phyloP scores from a whole-genome alignment of 2,888 invertebrate genomes.

The Plutella xylostella region DNA sequence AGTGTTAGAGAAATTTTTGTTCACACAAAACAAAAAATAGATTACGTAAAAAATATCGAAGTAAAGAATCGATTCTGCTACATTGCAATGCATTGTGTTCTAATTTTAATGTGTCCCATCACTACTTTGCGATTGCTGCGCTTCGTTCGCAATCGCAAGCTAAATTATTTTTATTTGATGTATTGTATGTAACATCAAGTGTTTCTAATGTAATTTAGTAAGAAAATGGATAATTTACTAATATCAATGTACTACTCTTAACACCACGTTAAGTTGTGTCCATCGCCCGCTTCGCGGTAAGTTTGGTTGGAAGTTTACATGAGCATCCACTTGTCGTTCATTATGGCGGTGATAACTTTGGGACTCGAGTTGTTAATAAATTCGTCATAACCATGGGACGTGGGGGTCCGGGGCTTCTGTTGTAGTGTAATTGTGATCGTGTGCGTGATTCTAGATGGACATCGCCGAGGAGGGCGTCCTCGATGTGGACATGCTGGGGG shows the following conservation, averaged over 20 bases:
- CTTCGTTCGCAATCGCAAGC: conserved; percentile 1
- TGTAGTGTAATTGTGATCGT: not conserved
- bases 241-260: conserved; percentile 37
- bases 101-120: not conserved
- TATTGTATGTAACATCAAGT: conserved; percentile 15
- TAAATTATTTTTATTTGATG: not conserved
- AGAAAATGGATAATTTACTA: conserved; percentile 42
- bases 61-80: too few relatives aligned
- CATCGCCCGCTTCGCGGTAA: conserved; percentile 61
- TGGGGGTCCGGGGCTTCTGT: not conserved
- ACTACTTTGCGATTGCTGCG: not conserved
- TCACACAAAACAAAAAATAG: too few relatives aligned
- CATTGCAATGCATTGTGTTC: too few relatives aligned
- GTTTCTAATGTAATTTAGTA: conserved; percentile 30
- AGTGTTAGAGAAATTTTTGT: too few relatives aligned
- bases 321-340: conserved; percentile 55
- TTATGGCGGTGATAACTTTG: conserved; percentile 59
- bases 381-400: conserved; percentile 33
- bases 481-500: conserved; percentile 80
- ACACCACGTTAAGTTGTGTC: conserved; percentile 40
- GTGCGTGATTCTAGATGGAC: conserved; percentile 51
- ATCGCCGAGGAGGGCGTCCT: conserved; percentile 60
- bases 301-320: conserved; percentile 42
- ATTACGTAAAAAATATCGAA: too few relatives aligned
- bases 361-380: conserved; percentile 33